phyloP scores from a whole-genome alignment of 2,888 invertebrate genomes.

The Aphelenchoides bicaudatus region DNA sequence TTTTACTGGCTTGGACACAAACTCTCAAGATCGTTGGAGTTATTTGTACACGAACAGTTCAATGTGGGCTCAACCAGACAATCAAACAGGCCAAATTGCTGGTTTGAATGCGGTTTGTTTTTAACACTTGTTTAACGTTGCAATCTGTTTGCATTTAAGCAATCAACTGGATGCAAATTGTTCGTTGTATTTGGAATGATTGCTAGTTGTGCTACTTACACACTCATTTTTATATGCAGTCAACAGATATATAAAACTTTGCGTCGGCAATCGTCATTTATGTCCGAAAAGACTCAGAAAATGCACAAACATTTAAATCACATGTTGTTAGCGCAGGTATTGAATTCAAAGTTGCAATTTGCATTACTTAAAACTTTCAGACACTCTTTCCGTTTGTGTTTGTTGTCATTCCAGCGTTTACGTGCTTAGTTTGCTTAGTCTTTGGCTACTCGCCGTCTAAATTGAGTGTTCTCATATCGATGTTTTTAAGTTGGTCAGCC shows the following conservation, averaged over 20 bases:
- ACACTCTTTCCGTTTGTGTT: slow-evolving; percentile 1
- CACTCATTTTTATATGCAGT: neutral
- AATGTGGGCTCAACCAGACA: no score
- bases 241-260: neutral
- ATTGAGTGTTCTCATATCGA: slow-evolving; percentile 3
- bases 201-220: neutral
- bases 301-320: neutral
- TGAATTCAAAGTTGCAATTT: neutral
- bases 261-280: neutral
- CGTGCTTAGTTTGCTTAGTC: neutral
- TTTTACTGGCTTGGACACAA: no score
- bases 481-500: neutral
- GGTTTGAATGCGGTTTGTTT: no score
- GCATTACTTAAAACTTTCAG: neutral
- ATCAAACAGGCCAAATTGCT: no score
- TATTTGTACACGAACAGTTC: no score
- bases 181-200: slow-evolving; percentile 1
- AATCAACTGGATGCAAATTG: no score
- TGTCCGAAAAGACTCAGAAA: neutral
- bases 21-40: no score
- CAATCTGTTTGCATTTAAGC: no score
- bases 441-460: neutral
- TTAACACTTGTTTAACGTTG: no score
- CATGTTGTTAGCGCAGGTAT: slow-evolving; percentile 4
- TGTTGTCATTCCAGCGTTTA: neutral